Percentiles rank a stretch among this genome's conserved stretches.
phyloP scores from a whole-genome alignment of 2,888 invertebrate species.

The Caradrina kadenii region DNA sequence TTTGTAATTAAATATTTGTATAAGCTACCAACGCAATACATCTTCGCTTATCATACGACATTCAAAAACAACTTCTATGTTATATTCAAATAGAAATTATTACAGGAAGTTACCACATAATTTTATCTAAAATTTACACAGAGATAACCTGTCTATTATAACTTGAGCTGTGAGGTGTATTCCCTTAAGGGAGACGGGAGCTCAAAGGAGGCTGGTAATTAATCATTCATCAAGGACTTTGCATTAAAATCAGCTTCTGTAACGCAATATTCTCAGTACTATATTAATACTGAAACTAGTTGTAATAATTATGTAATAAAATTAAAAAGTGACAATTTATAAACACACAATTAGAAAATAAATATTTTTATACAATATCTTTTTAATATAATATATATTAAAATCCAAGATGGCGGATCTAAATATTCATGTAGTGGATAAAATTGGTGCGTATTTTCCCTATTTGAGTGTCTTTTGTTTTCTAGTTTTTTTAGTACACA shows the following conservation, averaged over 20 bases:
- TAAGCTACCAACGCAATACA: slow-evolving; percentile 10
- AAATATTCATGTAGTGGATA: slow-evolving; percentile 17
- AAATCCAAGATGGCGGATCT: slow-evolving; percentile 30
- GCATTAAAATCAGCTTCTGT: slow-evolving; percentile 25
- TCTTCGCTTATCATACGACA: slow-evolving; percentile 6
- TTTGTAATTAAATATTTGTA: slow-evolving; percentile 27
- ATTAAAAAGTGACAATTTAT: background rate
- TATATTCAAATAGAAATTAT: slow-evolving; percentile 27
- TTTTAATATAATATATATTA: background rate
- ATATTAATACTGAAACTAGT: slow-evolving; percentile 17
- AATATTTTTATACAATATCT: background rate
- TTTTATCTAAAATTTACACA: slow-evolving; percentile 60
- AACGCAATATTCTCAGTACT: slow-evolving; percentile 36
- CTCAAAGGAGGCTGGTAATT: slow-evolving; percentile 43
- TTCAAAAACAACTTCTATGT: slow-evolving; percentile 24
- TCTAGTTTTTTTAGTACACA: too few relatives aligned
- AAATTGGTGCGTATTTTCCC: slow-evolving; percentile 23
- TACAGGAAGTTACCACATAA: slow-evolving; percentile 32
- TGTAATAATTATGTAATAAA: slow-evolving; percentile 28
- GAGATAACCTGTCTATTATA: slow-evolving; percentile 38
- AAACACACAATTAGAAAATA: background rate
- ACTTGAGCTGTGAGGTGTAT: slow-evolving; percentile 20
- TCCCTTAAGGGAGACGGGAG: slow-evolving; percentile 22
- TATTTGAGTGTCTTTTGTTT: background rate
- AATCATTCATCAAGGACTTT: slow-evolving; percentile 47